Evolutionary conservation across 2,797 vertebrate species (phyloP), one percentile per base, ranked within the genome.

Genomic region (Anabacerthia variegaticeps): DNA sequence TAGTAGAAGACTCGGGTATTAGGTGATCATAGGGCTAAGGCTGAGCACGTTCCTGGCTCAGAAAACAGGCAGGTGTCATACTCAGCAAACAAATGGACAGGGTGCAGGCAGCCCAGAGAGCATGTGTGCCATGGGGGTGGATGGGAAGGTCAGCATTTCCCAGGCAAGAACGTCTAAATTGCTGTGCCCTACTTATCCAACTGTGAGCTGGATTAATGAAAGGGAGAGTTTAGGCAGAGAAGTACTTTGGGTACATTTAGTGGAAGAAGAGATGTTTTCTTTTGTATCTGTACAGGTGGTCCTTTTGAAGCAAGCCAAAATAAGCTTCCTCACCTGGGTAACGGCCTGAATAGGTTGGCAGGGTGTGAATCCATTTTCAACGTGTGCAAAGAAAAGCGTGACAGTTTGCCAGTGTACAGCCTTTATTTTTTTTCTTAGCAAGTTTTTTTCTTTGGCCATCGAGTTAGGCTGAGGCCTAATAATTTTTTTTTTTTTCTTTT

Each of bases 221-320:
- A 75, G 67, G 69, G 63, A 91, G 78, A 88, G 86, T 95, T 96
- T 68, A 82, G 80, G 30, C 58, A 58, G 81, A 71, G 54, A 55
- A 78, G 86, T 91, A 62, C 82, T 91, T 92, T 23, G 68, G 71
- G 55, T 82, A 49, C 88, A 85, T 69, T 89, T 74, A 92, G 63
- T 81, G 34, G n/a, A 34, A 84, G 92, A 90, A 73, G 79, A 81
- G 83, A 93, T 69, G 77, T 80, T 93, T 95, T 93, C 95, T 95
- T 94, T 95, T 95, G 73, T 95, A 4, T 93, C 65, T 85, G 84
- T 94, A 91, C 88, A 95, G 86, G 92, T 96, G 94, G 94, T 81
- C 56, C 93, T 91, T 95, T 96, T 96, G 87, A 95, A 85, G 88
- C 51, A 44, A 87, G 84, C 83, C 88, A 94, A 93, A 96, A 84